Percentiles rank a stretch among this genome's conserved stretches.
Conservation (phyloP, 2,797 vertebrate species). For the Threskiornis aethiopicus region DNA sequence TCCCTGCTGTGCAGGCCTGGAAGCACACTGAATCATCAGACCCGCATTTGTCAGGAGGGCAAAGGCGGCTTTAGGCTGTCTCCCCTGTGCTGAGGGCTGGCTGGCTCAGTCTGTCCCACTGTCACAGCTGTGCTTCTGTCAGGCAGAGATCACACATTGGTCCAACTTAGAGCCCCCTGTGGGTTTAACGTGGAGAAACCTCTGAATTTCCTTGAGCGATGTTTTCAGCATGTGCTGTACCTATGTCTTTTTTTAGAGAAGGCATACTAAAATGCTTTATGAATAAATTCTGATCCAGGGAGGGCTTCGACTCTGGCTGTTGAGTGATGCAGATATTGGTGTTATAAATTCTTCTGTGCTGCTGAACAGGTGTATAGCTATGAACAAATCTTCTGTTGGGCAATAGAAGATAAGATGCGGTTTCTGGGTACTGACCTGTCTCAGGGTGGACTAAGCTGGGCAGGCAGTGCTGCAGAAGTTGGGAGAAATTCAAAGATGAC, state of each 20-base stretch:
- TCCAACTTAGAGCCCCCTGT: neutral
- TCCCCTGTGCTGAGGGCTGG: rapidly evolving
- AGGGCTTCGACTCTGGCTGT: neutral
- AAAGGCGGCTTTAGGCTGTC: neutral
- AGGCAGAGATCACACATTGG: neutral
- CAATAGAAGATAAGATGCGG: neutral
- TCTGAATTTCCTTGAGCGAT: neutral
- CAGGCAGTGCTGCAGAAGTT: neutral
- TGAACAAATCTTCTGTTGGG: neutral
- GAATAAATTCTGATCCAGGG: neutral
- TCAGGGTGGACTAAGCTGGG: neutral
- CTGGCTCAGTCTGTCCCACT: neutral
- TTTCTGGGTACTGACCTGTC: neutral
- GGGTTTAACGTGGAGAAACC: neutral
- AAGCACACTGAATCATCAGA: neutral
- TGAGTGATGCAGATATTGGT: neutral
- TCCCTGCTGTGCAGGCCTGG: neutral
- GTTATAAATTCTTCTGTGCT: neutral
- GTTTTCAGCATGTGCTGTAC: neutral
- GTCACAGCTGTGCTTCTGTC: neutral
- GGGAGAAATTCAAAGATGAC: neutral
- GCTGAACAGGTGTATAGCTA: neutral
- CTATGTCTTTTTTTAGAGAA: neutral
- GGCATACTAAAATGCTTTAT: neutral
- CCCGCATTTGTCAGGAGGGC: neutral